Evolutionary conservation across 1,140 invertebrate genomes (phyloP), one percentile per base, ranked within the genome.

Genomic region (Pogonus chalceus): DNA sequence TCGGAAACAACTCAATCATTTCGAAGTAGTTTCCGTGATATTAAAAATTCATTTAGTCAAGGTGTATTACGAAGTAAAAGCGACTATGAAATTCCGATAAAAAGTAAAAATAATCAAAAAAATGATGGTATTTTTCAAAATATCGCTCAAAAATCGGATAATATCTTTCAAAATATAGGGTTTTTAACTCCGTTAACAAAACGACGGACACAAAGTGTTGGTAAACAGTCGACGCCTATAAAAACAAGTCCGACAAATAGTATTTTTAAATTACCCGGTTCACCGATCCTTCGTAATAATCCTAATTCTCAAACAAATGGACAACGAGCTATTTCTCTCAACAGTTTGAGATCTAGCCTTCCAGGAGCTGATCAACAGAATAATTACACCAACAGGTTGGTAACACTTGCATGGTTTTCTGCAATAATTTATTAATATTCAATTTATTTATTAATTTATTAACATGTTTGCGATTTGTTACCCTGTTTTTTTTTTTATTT

Each of bases 1-100:
- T 43, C 37, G 18, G 7, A 43, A 18, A 43, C 37, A 4, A 12
- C 37, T 4, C 7, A 9, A 7, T 7, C 4, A 7, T 7, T 9
- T 18, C 9, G 7, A 12, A 7, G 7, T 4, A 9, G 3, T 18
- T 4, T 16, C 7, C 3, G 4, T 9, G 3, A 7, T 3, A 4
- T 16, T 4, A 9, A 4, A 4, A 4, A 10, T 4, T 4, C 18
- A 18, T 16, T 16, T 12, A 9, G 7, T 46, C 39, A 50, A 20
- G 65, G 58, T 2, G 64, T 68, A n/a, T 31, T 67, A 23, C 52
- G 62, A n/a, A 68, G 66, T 0, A 66, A 65, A 56, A 67, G 65
- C 54, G 66, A 68, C 22, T 67, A 64, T 52, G 60, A 64, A 51
- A 68, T 69, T n/a, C 64, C 65, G 0, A 53, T 60, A 39, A 52